Percentiles rank a stretch among this genome's conserved stretches.
Conservation (phyloP, 2,797 vertebrate species). For the Champsocephalus esox region DNA sequence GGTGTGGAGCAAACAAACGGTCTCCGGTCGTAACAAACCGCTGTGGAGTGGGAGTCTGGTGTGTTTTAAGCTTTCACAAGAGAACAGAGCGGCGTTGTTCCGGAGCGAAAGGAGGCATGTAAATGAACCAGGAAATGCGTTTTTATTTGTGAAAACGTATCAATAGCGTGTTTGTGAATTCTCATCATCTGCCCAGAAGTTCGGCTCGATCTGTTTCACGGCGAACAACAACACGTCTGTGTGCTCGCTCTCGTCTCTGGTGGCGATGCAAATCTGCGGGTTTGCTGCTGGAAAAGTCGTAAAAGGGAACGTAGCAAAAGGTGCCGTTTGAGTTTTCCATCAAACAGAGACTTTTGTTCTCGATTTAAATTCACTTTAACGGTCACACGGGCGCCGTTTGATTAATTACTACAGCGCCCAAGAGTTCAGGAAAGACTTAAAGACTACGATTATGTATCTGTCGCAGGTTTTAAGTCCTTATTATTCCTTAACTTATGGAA, state of each 20-base stretch:
- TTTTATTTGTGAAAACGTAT: slow-evolving; percentile 57
- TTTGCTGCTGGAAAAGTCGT: slow-evolving; percentile 13
- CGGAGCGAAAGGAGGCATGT: slow-evolving; percentile 68
- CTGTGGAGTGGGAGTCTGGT: slow-evolving; percentile 5
- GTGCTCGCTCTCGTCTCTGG: background rate
- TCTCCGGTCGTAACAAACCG: slow-evolving; percentile 26
- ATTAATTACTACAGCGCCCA: too few species aligned
- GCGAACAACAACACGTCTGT: slow-evolving; percentile 47
- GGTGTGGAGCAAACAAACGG: slow-evolving; percentile 50
- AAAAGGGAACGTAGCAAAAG: slow-evolving; percentile 17
- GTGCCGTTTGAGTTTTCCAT: too few species aligned
- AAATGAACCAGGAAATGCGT: slow-evolving; percentile 76
- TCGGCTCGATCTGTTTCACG: slow-evolving; percentile 23
- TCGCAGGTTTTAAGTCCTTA: too few species aligned
- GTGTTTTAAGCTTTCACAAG: background rate
- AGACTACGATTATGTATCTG: too few species aligned
- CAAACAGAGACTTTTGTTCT: too few species aligned
- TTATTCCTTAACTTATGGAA: too few species aligned
- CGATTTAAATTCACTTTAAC: too few species aligned
- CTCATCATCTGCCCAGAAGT: slow-evolving; percentile 59
- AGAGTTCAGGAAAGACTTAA: too few species aligned
- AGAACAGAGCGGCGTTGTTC: slow-evolving; percentile 64
- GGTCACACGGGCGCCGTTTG: too few species aligned
- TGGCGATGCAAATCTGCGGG: slow-evolving; percentile 60
- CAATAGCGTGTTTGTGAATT: slow-evolving; percentile 75